Percentiles rank a stretch among this genome's conserved stretches.
phyloP scores from a whole-genome alignment of 2,888 invertebrate species.

The Volucella inanis region DNA sequence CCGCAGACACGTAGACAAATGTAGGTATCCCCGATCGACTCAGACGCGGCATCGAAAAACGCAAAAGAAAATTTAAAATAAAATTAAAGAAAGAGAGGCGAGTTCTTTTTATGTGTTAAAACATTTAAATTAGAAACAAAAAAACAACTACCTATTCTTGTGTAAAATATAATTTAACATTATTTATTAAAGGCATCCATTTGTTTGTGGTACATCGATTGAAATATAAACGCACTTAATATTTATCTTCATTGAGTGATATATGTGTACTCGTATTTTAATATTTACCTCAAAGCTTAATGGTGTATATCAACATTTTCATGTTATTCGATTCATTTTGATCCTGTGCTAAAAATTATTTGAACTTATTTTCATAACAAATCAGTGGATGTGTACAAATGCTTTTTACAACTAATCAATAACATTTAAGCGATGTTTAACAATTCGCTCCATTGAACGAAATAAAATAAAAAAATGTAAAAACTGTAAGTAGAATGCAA shows the following conservation, averaged over 20 bases:
- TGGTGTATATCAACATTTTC: constrained; percentile 7
- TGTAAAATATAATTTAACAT: constrained; percentile 61
- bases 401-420: constrained; percentile 13
- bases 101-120: no score
- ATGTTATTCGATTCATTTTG: constrained; percentile 13
- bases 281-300: constrained; percentile 8
- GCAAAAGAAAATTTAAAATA: no score
- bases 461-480: constrained; percentile 2
- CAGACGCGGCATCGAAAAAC: no score
- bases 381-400: constrained; percentile 47
- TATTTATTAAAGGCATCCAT: constrained; percentile 63
- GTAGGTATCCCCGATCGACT: no score
- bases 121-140: background rate
- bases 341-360: constrained; percentile 44
- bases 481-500: constrained; percentile 55
- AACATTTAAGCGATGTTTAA: background rate
- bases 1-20: no score
- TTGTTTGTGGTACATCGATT: constrained; percentile 67
- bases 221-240: constrained; percentile 11
- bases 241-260: constrained; percentile 7
- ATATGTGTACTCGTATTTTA: constrained; percentile 13
- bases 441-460: background rate
- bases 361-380: constrained; percentile 50
- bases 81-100: no score
- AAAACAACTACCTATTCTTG: constrained; percentile 3